Conservation (phyloP, 2,888 invertebrate species). For the Phrixothrix hirtus region DNA sequence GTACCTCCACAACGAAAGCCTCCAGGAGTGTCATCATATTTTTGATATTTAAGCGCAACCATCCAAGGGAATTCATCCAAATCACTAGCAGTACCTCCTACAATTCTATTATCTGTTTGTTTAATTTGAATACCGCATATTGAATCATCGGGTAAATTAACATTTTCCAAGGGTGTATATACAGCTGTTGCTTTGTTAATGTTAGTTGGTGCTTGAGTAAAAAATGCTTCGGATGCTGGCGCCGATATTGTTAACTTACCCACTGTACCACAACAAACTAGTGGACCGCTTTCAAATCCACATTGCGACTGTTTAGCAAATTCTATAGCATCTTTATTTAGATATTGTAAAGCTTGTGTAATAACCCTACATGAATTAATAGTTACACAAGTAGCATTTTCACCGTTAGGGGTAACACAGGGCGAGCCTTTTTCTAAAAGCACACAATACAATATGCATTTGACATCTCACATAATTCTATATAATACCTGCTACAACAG, state of each 20-base stretch:
- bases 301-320: conserved; percentile 8
- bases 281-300: not conserved
- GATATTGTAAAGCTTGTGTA: conserved; percentile 1
- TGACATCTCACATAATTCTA: not conserved
- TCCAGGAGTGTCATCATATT: not conserved
- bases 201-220: too few species aligned
- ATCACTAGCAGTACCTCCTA: conserved; percentile 50
- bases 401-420: conserved; percentile 10
- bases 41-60: conserved; percentile 61
- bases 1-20: conserved; percentile 52
- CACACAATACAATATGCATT: not conserved
- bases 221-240: too few species aligned
- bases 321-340: conserved; percentile 1
- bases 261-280: conserved; percentile 10
- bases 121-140: conserved; percentile 14
- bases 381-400: conserved; percentile 5
- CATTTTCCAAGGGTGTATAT: not conserved
- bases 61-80: conserved; percentile 69
- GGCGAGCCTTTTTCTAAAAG: conserved; percentile 3
- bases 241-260: not conserved
- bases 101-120: conserved; percentile 19
- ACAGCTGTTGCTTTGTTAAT: too few species aligned
- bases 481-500: not conserved
- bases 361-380: conserved; percentile 4
- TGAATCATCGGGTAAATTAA: conserved; percentile 7